A percentile compares a stretch with the other conserved stretches of the same genome.
Conservation (phyloP, 1,140 invertebrate genomes). For the Drosophila mayri region DNA sequence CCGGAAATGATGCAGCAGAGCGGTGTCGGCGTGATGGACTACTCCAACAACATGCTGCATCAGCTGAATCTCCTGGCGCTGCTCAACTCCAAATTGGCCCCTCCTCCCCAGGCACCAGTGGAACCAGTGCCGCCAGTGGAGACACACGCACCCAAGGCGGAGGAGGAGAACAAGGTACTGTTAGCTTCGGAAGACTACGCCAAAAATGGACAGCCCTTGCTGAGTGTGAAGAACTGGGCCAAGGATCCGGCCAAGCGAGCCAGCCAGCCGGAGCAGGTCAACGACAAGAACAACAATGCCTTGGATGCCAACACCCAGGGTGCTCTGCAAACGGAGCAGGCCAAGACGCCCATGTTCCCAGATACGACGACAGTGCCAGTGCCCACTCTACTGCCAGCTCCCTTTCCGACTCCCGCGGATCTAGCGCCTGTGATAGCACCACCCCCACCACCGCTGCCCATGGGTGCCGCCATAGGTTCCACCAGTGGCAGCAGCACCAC, state of each 20-base stretch:
- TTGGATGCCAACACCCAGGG: constrained; percentile 74
- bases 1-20: constrained; percentile 47
- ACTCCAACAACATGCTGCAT: constrained; percentile 62
- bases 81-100: constrained; percentile 64
- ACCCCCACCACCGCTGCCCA: constrained; percentile 44
- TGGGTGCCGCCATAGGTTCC: constrained; percentile 61
- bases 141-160: constrained; percentile 12
- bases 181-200: constrained; percentile 26
- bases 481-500: constrained; percentile 8
- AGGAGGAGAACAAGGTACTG: constrained; percentile 36
- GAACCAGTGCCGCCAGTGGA: constrained; percentile 9
- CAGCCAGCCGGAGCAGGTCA: constrained; percentile 39
- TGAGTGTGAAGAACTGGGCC: constrained; percentile 86
- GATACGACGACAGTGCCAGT: constrained; percentile 19
- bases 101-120: constrained; percentile 13
- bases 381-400: constrained; percentile 34
- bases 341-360: constrained; percentile 11
- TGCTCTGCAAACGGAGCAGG: constrained; percentile 62
- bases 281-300: constrained; percentile 70
- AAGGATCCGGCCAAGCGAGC: constrained; percentile 77
- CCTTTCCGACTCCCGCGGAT: constrained; percentile 35
- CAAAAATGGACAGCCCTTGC: constrained; percentile 54
- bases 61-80: constrained; percentile 65
- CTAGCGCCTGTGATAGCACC: constrained; percentile 42
- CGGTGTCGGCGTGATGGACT: constrained; percentile 30